Evolutionary conservation across 2,113 vertebrate genomes (phyloP), one percentile per base, ranked within the genome.

Genomic region (Psittacula cyanocephala): DNA sequence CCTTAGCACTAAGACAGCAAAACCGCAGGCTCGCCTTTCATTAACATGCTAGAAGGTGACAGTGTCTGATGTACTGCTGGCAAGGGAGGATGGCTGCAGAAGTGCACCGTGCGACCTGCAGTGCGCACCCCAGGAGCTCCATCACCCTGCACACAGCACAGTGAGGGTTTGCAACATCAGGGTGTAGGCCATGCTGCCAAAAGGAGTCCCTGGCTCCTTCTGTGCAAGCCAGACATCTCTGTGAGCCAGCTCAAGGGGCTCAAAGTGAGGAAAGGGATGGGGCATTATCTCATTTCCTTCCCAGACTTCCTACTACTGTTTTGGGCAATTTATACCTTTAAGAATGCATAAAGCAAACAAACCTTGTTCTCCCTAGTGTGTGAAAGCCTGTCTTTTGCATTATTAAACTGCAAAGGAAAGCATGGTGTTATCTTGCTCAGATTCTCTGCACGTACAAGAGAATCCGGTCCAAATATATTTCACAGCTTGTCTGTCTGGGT

Each of bases 221-320:
- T 81, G 50, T 71, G 74, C 69, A 28, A 83, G 80, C 33, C 94
- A 95, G 77, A 76, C 80, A 5, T 72, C 72, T 71, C 90, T 86
- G 24, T 72, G 49, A 72, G 91, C 62, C 92, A 92, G 33, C 83
- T 86, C 77, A 33, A 49, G 63, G 47, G 8, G 27, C 80, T 88
- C 4, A 4, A 78, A 94, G 93, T 44, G 52, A 97, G 96, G 96
- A 97, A 97, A 85, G 84, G 95, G 94, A 96, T 95, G 93, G 83
- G 47, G 83, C 69, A 79, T 97, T 97, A 92, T 94, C 88, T 96
- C 95, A 96, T 95, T 96, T 97, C 93, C 95, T 96, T 94, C 91
- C 91, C 88, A 96, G 86, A 96, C 95, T 96, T 96, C 95, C 96
- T 97, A 84, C 93, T 93, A 95, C 95, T 94, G 95, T 96, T 95